Conservation (phyloP, 2,888 invertebrate genomes). For the Lepidocyrtinus sp. region DNA sequence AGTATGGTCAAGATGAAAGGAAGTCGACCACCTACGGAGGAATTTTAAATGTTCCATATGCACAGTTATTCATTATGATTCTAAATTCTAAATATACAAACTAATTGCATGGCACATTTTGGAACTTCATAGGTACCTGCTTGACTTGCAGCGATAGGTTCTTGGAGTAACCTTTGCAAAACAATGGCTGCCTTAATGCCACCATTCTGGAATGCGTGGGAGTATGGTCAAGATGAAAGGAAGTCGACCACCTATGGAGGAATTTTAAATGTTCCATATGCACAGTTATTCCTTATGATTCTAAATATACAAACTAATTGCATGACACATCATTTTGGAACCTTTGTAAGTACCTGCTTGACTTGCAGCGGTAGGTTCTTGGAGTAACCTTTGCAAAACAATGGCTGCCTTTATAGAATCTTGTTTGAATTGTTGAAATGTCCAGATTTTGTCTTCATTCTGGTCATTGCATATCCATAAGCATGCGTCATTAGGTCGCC, state of each 20-base stretch:
- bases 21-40: conserved; percentile 16
- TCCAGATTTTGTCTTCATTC: conserved; percentile 56
- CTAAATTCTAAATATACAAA: no score
- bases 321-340: no score
- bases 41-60: neutral
- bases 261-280: neutral
- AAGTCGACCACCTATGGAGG: conserved; percentile 16
- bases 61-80: neutral
- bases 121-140: no score
- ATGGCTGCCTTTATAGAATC: conserved; percentile 63
- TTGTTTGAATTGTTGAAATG: conserved; percentile 59
- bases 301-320: no score
- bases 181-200: conserved; percentile 62
- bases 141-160: conserved; percentile 1
- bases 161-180: conserved; percentile 44
- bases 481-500: conserved; percentile 55
- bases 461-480: conserved; percentile 65
- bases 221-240: conserved; percentile 64
- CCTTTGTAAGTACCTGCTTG: no score
- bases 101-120: no score
- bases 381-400: conserved; percentile 46
- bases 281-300: neutral
- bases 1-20: conserved; percentile 64
- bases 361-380: neutral
- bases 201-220: conserved; percentile 68